Base-by-base conservation (phyloP, 2,113 vertebrate species). In the Notothenia rossii region DNA sequence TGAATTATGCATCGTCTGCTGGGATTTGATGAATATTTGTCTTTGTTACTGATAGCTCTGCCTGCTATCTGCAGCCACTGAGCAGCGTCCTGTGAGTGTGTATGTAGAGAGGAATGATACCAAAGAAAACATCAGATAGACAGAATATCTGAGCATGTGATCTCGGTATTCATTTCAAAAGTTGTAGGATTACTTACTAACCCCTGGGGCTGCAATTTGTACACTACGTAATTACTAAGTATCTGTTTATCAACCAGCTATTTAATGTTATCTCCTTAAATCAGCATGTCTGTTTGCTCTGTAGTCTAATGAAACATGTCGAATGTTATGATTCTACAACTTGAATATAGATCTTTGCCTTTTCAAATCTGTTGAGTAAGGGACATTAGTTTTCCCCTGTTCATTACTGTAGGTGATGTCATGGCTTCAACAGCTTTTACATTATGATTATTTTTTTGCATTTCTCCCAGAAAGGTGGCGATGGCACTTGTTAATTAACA, bases 21-120 rank as follows among this genome's bases (percentile, higher is more conserved):
- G 89, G 88, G 89, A 91, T 87, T 89, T 89, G 79, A 91, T 88
- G 89, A 91, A 92, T 93, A 91, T 90, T 90, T 93, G 90, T 93
- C 86, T 93, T 91, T 90, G 91, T 92, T 89, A 91, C 84, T 83
- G 91, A 93, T 91, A 79, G 72, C 72, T 46, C 82, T 71, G 65
- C 70, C 77, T 85, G 15, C 68, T 15, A 61, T 82, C 80, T 89
- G 53, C 67, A 79, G 62, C 50, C 29, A n/a, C 83, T 56, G 72
- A 75, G 46, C 17, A 25, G 62, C 66, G 50, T 45, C 56, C 43
- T 80, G 65, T 43, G 14, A 70, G 43, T 79, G 54, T 65, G 45
- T 73, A 58, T 66, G 33, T 69, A 43, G 66, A 17, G 1, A 55
- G 81, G 22, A 75, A 74, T 48, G 55, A 63, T 72, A 64, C 5